Evolutionary conservation across 2,113 vertebrate species (phyloP), one percentile per base, ranked within the genome.

Genomic region (Triplophysa dalaica): DNA sequence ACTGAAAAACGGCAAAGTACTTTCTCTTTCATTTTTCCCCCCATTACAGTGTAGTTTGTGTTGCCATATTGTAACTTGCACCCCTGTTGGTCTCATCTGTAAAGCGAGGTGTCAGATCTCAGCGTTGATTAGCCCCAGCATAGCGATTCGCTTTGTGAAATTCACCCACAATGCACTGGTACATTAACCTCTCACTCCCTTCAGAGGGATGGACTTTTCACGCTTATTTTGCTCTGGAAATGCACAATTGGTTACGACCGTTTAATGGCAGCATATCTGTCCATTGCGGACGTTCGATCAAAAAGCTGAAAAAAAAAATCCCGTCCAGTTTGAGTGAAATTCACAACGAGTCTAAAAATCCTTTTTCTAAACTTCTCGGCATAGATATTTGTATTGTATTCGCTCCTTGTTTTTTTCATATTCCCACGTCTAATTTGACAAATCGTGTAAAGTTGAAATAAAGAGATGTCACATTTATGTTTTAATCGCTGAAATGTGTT

Each of bases 41-140:
- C 67, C 64, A 50, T 64, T 22, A 67, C 26, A 58, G 17, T 76
- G 68, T 80, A 80, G 83, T 61, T 62, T 76, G 62, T 73, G 68
- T 75, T 84, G 61, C 26, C 60, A 60, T 78, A 79, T 68, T 43
- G 26, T 81, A 75, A 68, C 66, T 58, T 63, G 48, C 80, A 66
- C 69, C 70, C 79, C 76, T 52, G 16, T 78, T 24, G 68, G 14
- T 62, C 82, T 75, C 67, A 52, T 45, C 54, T 11, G 26, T 61
- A 45, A 22, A 58, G 50, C 61, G 52, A 78, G 52, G 77, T 75
- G 83, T 82, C 70, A 81, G 45, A 65, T 81, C 61, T 78, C 69
- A 77, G 81, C 80, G 80, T 86, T 86, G 85, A 86, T 86, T 86
- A 83, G 78, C 66, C 66, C 58, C 50, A 24, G 50, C 80, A 63